phyloP scores from a whole-genome alignment of 2,113 vertebrate species.

The Sturnira hondurensis region DNA sequence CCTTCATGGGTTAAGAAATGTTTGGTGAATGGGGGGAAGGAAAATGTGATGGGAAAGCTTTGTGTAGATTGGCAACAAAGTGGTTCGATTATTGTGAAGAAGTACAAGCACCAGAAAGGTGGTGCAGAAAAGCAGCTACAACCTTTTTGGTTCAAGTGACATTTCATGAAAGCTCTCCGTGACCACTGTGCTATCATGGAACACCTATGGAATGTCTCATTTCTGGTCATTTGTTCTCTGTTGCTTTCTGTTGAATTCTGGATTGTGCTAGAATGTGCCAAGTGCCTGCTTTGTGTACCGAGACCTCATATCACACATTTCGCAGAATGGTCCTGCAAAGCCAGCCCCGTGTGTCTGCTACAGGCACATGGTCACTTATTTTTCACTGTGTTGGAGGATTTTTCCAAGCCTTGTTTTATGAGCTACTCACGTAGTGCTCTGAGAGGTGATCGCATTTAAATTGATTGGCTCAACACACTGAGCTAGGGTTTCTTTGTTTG shows the following conservation, averaged over 20 bases:
- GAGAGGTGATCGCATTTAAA: background rate
- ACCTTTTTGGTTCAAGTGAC: background rate
- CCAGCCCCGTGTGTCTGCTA: background rate
- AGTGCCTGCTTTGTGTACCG: background rate
- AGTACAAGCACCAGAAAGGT: background rate
- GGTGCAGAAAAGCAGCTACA: background rate
- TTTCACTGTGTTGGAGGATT: background rate
- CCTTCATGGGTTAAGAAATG: background rate
- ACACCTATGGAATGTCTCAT: background rate
- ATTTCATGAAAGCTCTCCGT: constrained; percentile 7
- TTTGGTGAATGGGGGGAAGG: background rate
- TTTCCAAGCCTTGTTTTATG: background rate
- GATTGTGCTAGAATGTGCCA: background rate
- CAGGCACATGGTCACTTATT: background rate
- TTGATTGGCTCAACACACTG: background rate
- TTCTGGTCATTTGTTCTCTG: background rate
- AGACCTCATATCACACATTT: background rate
- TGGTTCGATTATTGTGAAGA: background rate
- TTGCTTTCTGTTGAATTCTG: background rate
- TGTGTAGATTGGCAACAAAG: background rate
- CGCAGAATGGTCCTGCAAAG: background rate
- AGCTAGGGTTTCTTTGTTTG: background rate
- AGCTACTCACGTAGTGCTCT: background rate
- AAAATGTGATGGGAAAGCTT: background rate
- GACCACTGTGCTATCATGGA: background rate